These are phyloP conservation scores for Antennarius striatus DNA, from an alignment of 2,113 vertebrate species.

Conservation along the genomic window DNA sequence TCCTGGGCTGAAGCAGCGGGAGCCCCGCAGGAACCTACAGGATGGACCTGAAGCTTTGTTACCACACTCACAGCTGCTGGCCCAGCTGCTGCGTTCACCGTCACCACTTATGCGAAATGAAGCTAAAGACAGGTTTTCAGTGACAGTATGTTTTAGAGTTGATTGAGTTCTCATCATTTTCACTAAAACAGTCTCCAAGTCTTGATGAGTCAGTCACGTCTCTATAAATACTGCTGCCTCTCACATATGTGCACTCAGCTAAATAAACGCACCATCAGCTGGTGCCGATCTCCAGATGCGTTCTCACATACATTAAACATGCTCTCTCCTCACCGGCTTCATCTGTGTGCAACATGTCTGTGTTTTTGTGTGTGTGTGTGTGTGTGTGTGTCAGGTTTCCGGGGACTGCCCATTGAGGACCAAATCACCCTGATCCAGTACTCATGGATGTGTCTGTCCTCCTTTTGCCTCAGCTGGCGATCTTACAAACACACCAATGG, in stretches of 20 bases:
- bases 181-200: too few relatives aligned
- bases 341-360: slow-evolving; percentile 24
- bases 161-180: too few relatives aligned
- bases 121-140: too few relatives aligned
- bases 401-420: slow-evolving; percentile 98
- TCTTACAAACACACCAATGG: slow-evolving; percentile 99
- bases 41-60: too few relatives aligned
- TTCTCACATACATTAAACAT: background rate
- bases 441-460: slow-evolving; percentile 99
- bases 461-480: slow-evolving; percentile 99
- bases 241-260: background rate
- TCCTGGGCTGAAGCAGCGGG: too few relatives aligned
- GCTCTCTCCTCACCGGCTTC: background rate
- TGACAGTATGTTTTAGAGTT: too few relatives aligned
- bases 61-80: too few relatives aligned
- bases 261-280: slow-evolving; percentile 4
- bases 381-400: slow-evolving; percentile 86
- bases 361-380: slow-evolving; percentile 31
- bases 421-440: slow-evolving; percentile 99
- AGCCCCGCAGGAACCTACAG: too few relatives aligned
- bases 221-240: background rate
- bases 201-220: background rate
- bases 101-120: too few relatives aligned
- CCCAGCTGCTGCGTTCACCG: too few relatives aligned
- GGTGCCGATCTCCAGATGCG: background rate